Percentiles rank a stretch among this genome's conserved stretches.
These are phyloP conservation scores for Leptinotarsa juncta DNA, from an alignment of 2,888 invertebrate genomes.

Conservation along the genomic window DNA sequence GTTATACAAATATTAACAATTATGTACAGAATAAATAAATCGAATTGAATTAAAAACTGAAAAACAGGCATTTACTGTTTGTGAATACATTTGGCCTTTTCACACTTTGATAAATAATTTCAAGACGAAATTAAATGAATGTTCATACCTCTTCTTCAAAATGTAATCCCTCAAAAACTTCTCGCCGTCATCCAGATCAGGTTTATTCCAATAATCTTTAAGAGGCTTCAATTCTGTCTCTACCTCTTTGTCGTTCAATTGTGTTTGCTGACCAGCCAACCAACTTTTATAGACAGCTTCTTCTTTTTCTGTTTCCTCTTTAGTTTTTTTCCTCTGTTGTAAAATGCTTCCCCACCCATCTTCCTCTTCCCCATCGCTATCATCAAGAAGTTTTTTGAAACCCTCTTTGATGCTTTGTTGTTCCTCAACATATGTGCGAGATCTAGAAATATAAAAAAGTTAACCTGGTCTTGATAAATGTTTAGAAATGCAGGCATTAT, in stretches of 20 bases:
- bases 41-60: too few relatives aligned
- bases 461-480: not conserved
- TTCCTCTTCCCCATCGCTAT: slow-evolving; percentile 68
- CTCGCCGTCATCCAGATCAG: slow-evolving; percentile 84
- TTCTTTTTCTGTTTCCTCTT: slow-evolving; percentile 67
- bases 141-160: slow-evolving; percentile 79
- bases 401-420: slow-evolving; percentile 75
- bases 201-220: slow-evolving; percentile 86
- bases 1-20: too few relatives aligned
- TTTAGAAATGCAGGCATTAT: slow-evolving; percentile 1
- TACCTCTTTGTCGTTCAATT: slow-evolving; percentile 70
- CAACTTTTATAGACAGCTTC: slow-evolving; percentile 79
- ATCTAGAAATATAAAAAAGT: slow-evolving; percentile 50
- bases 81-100: too few relatives aligned
- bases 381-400: slow-evolving; percentile 69
- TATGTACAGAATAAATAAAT: too few relatives aligned
- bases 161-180: slow-evolving; percentile 93
- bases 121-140: too few relatives aligned
- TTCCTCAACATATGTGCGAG: slow-evolving; percentile 75
- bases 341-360: slow-evolving; percentile 70
- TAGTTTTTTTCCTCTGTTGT: slow-evolving; percentile 69
- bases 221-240: slow-evolving; percentile 78
- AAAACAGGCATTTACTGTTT: too few relatives aligned
- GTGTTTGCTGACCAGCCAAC: slow-evolving; percentile 79
- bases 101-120: too few relatives aligned